phyloP scores from a whole-genome alignment of 2,888 invertebrate genomes.

The Ectemnius lituratus region DNA sequence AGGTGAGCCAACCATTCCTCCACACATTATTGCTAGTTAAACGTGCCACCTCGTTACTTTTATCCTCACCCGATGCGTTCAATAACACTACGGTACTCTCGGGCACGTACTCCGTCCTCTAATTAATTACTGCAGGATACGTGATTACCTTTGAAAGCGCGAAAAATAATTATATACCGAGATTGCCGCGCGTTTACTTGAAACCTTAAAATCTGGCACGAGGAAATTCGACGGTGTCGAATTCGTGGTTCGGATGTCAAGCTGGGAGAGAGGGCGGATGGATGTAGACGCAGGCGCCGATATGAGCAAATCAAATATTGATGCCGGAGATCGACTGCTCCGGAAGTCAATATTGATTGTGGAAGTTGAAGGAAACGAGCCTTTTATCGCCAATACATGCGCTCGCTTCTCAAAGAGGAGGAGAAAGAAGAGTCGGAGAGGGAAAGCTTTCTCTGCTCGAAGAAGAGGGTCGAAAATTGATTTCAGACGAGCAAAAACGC shows the following conservation, averaged over 20 bases:
- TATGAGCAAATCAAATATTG: constrained; percentile 32
- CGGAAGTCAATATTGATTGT: constrained; percentile 36
- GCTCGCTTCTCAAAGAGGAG: neutral
- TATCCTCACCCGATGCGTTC: too few relatives aligned
- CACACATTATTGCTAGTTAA: neutral
- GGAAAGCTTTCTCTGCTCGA: too few relatives aligned
- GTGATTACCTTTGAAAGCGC: too few relatives aligned
- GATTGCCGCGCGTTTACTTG: too few relatives aligned
- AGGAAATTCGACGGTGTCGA: too few relatives aligned
- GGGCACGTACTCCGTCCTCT: too few relatives aligned
- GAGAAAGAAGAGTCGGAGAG: neutral
- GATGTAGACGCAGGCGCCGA: neutral
- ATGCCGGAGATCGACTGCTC: constrained; percentile 21
- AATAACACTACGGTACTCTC: too few relatives aligned
- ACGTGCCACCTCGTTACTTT: neutral
- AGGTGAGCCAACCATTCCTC: constrained; percentile 79
- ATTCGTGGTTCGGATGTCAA: neutral
- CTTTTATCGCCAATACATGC: constrained; percentile 8
- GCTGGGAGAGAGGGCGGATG: neutral
- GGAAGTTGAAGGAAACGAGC: constrained; percentile 23
- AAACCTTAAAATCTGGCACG: too few relatives aligned
- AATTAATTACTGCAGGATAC: too few relatives aligned
- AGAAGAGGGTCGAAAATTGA: constrained; percentile 7
- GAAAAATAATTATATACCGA: too few relatives aligned
- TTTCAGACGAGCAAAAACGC: constrained; percentile 18